A percentile compares a stretch with the other conserved stretches of the same genome.
Evolutionary conservation across 2,797 vertebrate species (phyloP).

Genomic region (Ctenopoma kingsleyae): DNA sequence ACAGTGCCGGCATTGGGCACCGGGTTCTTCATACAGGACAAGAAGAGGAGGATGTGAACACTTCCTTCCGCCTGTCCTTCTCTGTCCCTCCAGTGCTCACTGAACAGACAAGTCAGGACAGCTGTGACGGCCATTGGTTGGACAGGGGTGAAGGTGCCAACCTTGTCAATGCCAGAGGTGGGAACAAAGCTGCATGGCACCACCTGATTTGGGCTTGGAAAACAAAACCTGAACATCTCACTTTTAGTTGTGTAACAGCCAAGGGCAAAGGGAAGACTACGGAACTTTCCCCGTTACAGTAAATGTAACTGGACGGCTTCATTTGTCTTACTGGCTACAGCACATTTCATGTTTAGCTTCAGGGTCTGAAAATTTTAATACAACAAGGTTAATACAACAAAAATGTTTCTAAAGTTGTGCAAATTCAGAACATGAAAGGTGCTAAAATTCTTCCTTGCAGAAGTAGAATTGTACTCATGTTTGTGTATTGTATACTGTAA

Average conservation of each 20-base stretch:
- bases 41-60: conserved; percentile 65
- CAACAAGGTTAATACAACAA: neutral
- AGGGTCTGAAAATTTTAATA: neutral
- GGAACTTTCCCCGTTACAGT: conserved; percentile 50
- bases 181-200: conserved; percentile 51
- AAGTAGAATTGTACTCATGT: neutral
- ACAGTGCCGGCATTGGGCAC: conserved; percentile 53
- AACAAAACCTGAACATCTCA: conserved; percentile 56
- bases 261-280: conserved; percentile 55
- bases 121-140: conserved; percentile 63
- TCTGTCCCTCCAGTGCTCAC: conserved; percentile 68
- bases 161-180: conserved; percentile 70
- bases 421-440: neutral
- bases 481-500: no score
- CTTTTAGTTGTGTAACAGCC: conserved; percentile 58
- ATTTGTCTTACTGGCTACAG: conserved; percentile 16
- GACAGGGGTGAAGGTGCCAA: conserved; percentile 67
- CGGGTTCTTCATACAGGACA: conserved; percentile 67
- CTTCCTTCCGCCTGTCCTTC: conserved; percentile 78
- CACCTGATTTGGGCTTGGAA: conserved; percentile 49
- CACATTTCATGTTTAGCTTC: neutral
- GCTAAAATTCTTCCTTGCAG: neutral
- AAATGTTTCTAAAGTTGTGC: neutral
- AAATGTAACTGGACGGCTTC: conserved; percentile 24
- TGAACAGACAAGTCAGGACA: conserved; percentile 75